Percentiles rank a stretch among this genome's conserved stretches.
Evolutionary conservation across 2,797 vertebrate species (phyloP).

Genomic region (Coreius guichenoti): DNA sequence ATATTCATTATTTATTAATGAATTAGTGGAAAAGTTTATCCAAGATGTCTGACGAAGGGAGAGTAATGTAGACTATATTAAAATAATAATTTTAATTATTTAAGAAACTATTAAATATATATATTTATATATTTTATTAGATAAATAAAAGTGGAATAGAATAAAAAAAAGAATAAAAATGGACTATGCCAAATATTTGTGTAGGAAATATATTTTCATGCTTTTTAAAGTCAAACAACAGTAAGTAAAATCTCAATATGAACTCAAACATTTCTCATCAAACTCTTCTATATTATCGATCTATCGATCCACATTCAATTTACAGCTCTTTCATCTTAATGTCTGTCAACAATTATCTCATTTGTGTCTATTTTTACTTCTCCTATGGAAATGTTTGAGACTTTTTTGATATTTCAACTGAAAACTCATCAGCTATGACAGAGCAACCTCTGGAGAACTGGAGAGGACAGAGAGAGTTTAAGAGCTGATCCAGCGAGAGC

Average conservation of each 20-base stretch:
- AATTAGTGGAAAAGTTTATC: too few species aligned
- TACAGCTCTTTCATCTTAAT: background rate
- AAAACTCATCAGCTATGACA: background rate
- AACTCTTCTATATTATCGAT: background rate
- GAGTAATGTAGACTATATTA: too few species aligned
- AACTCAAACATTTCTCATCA: background rate
- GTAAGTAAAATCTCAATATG: background rate
- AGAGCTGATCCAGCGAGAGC: slow-evolving; percentile 73
- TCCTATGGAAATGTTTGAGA: background rate
- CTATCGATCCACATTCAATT: background rate
- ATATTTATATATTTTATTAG: too few species aligned
- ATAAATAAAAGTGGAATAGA: too few species aligned
- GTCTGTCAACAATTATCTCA: background rate
- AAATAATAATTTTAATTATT: too few species aligned
- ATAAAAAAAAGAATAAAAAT: too few species aligned
- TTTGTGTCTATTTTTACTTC: background rate
- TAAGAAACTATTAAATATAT: too few species aligned
- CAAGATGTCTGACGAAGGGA: too few species aligned
- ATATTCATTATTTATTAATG: too few species aligned
- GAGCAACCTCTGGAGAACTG: slow-evolving; percentile 53
- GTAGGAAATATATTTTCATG: background rate
- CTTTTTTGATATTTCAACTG: background rate
- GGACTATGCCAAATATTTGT: too few species aligned
- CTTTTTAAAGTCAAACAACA: background rate
- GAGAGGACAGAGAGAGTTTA: slow-evolving; percentile 65